These are phyloP conservation scores for Plemyria rubiginata DNA, from an alignment of 2,888 invertebrate genomes.

Conservation along the genomic window DNA sequence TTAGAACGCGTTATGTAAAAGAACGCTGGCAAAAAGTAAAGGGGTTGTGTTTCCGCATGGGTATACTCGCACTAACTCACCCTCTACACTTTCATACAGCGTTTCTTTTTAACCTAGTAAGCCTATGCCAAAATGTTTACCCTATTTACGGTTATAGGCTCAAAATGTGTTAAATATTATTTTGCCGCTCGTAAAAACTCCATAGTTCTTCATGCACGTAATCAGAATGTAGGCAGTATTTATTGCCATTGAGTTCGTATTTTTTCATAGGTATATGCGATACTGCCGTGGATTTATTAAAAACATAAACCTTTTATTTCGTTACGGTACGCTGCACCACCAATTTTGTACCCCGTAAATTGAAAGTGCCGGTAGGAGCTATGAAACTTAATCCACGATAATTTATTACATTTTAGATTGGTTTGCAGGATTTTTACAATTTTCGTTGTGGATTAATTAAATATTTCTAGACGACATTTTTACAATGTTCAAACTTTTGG, in stretches of 20 bases:
- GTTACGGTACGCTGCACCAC: slow-evolving; percentile 47
- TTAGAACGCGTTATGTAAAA: too few relatives aligned
- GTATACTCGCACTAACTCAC: too few relatives aligned
- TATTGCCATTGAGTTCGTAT: slow-evolving; percentile 11
- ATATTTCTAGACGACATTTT: not conserved
- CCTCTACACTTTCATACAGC: too few relatives aligned
- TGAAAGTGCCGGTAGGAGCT: slow-evolving; percentile 47
- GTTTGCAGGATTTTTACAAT: slow-evolving; percentile 9
- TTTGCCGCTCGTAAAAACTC: not conserved
- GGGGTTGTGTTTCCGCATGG: too few relatives aligned
- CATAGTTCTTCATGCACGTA: slow-evolving; percentile 7
- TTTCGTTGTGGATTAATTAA: not conserved
- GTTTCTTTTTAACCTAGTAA: too few relatives aligned
- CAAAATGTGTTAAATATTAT: slow-evolving; percentile 1
- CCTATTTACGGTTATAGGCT: not conserved
- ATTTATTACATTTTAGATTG: slow-evolving; percentile 47
- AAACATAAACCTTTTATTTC: slow-evolving; percentile 50
- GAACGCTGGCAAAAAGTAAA: too few relatives aligned
- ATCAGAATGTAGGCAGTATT: slow-evolving; percentile 14
- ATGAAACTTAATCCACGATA: slow-evolving; percentile 51
- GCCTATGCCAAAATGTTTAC: not conserved
- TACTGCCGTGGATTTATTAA: slow-evolving; percentile 42
- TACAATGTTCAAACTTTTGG: not conserved
- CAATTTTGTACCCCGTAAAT: slow-evolving; percentile 53
- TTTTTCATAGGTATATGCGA: slow-evolving; percentile 21